Percentiles rank a stretch among this genome's conserved stretches.
Conservation (phyloP, 2,113 vertebrate genomes). For the Columbina picui region DNA sequence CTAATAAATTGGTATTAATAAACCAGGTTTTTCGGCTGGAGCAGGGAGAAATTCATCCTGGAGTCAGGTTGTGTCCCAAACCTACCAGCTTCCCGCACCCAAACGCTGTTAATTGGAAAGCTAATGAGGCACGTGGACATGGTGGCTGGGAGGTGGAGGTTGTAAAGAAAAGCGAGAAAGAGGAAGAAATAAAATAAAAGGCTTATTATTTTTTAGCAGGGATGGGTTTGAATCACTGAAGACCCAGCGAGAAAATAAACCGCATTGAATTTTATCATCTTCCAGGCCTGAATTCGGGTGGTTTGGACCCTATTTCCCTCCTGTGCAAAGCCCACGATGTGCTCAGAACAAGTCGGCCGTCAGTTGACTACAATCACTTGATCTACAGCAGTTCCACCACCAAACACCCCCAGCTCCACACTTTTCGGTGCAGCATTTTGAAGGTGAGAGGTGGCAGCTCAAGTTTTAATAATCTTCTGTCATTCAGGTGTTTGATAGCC, state of each 20-base stretch:
- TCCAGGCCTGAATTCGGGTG: rapidly evolving
- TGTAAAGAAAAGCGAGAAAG: background rate
- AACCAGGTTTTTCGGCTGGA: background rate
- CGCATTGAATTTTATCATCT: rapidly evolving
- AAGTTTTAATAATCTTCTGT: background rate
- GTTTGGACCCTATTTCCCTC: background rate
- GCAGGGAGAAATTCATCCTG: background rate
- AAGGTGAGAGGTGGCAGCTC: background rate
- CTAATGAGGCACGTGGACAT: background rate
- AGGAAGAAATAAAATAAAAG: background rate
- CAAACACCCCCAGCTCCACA: rapidly evolving
- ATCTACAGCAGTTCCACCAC: background rate
- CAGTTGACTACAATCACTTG: rapidly evolving
- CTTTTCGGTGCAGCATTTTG: background rate
- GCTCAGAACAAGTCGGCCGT: background rate
- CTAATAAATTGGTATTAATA: slow-evolving; percentile 1
- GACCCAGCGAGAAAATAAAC: background rate
- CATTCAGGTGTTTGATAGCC: background rate
- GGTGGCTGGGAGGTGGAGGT: background rate
- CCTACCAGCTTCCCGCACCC: background rate
- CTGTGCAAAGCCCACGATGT: background rate
- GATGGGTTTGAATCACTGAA: background rate
- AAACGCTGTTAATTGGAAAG: background rate
- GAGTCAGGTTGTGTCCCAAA: background rate
- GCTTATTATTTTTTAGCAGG: background rate